phyloP scores from a whole-genome alignment of 2,888 invertebrate genomes.

The Ophion ventricosus region DNA sequence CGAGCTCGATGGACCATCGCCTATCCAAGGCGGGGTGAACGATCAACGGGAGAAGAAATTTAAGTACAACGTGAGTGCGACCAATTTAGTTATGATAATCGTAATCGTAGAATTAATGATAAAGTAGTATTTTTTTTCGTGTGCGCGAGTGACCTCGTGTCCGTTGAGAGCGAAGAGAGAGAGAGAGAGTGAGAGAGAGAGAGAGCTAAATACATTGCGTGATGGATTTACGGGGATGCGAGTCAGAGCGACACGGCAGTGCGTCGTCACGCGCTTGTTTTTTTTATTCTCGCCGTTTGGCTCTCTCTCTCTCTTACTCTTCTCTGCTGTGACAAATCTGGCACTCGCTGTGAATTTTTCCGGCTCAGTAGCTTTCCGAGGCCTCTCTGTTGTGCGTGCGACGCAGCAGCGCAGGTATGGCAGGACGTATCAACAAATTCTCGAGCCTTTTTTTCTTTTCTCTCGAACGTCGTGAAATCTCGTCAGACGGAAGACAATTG shows the following conservation, averaged over 20 bases:
- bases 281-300: neutral
- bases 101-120: neutral
- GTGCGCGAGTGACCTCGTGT: constrained; percentile 2
- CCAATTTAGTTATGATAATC: neutral
- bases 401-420: constrained; percentile 11
- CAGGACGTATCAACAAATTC: neutral
- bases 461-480: too few species aligned
- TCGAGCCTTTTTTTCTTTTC: neutral
- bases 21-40: constrained; percentile 24
- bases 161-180: neutral
- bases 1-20: constrained; percentile 31
- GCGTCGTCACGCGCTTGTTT: neutral
- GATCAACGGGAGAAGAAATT: neutral
- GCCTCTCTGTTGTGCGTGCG: constrained; percentile 14
- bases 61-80: constrained; percentile 30
- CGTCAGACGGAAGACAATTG: neutral
- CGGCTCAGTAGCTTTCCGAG: constrained; percentile 19
- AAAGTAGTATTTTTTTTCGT: neutral
- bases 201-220: neutral
- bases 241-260: too few species aligned
- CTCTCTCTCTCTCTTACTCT: constrained; percentile 19
- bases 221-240: neutral
- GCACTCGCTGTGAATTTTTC: constrained; percentile 9
- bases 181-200: neutral
- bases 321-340: neutral